Base-by-base conservation (phyloP, 53 echinoderm and acorn worm genomes). In the Holothuria leucospilota region DNA sequence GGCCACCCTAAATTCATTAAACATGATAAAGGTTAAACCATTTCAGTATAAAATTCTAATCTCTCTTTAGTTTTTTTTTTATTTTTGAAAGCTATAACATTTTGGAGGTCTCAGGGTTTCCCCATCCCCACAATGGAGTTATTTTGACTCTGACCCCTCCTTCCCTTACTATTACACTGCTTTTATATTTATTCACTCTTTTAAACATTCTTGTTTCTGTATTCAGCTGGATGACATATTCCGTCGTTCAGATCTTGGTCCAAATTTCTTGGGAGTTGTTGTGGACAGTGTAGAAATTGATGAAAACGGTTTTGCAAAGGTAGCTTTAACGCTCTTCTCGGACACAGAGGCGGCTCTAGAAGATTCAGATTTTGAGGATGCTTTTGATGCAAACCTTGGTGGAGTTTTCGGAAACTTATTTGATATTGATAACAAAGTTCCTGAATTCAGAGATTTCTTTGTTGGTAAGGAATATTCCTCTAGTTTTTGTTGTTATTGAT, bases 381-480 rank as follows among this genome's bases (percentile, higher is more conserved):
- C 89, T 21, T 94, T 94, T 78, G 88, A 86, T 69, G 42, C 78
- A 2, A 30, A 67, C 27, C 91, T 94, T 8, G 14, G 28, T 14
- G 85, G 84, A 34, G 34, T 39, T 41, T 34, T 39, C 5, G 30
- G 61, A n/a, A 82, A 88, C 15, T 40, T 60, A 49, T 94, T 94
- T 86, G 86, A 88, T 23, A 23, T 86, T 34, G 79, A 83, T 34
- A 94, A 94, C 34, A 79, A 56, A 39, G 61, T 94, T 28, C 77
- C 81, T n/a, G 34, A 68, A 2, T 27, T 60, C 28, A 34, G 28
- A 27, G 71, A 86, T 63, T 90, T 90, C 53, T 90, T 75, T 71
- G 81, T 68, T 21, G 81, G 90, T 90, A 81, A 81, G 90, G 20
- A 12, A n/a, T 20, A 25, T 25, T 59, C 14, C 26, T 24, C 34